Evolutionary conservation across 1,140 invertebrate species (phyloP), one percentile per base, ranked within the genome.

Genomic region (Centruroides sculpturatus): DNA sequence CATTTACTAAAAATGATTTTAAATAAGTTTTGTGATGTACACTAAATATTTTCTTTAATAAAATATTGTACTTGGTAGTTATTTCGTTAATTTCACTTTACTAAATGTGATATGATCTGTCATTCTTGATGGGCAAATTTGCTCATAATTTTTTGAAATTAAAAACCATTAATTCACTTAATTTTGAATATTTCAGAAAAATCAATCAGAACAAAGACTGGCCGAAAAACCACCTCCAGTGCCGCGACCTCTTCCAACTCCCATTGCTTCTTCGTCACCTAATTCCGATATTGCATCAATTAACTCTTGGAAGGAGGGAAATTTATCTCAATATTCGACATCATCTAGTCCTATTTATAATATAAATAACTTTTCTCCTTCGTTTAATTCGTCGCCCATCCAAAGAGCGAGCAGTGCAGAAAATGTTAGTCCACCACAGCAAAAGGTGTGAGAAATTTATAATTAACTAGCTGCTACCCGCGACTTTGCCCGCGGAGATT

Each of bases 191-290:
- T 41, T 53, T 7, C 51, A 64, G 55, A 53, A 55, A 48, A 10
- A 51, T 5, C 47, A 48, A 8, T 61, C 55, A n/a, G 60, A 64
- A 36, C 61, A 46, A 47, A 46, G 23, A 13, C 13, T 62, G 35
- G 23, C 51, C 13, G 63, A 64, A 9, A 64, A 64, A 41, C 63
- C 63, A 12, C 63, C 62, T 47, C 63, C 57, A 9, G 60, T 47
- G 11, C 58, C 62, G 3, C 41, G 59, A 61, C 47, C 36, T 51
- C 41, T 58, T 46, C 56, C 63, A 49, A 12, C 55, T 47, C 12
- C 47, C 55, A 47, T 54, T 2, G 59, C 57, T 55, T 54, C 55
- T 56, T 64, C 55, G 1, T 56, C 47, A 41, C 56, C 61, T 49
- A 35, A 47, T 34, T 36, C 57, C n/a, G 59, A 60, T 12, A 46